Evolutionary conservation across 1,140 invertebrate species (phyloP).

Genomic region (Anastatus disparis): DNA sequence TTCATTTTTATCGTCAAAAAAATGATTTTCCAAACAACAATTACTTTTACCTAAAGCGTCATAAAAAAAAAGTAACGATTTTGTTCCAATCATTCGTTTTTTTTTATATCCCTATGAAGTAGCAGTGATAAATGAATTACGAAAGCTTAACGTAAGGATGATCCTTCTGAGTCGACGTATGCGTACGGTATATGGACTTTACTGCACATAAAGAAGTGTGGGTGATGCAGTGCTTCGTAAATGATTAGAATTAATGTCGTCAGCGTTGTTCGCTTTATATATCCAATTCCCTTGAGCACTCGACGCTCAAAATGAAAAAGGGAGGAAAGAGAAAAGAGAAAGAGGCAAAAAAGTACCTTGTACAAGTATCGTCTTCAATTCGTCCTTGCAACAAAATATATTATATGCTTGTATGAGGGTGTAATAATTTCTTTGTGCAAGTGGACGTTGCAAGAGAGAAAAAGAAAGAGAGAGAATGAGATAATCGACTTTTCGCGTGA

Average conservation of each 20-base stretch:
- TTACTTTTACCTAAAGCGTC: too few species aligned
- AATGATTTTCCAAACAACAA: too few species aligned
- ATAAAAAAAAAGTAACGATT: too few species aligned
- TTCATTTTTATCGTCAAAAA: too few species aligned
- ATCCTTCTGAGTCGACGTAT: conserved; percentile 18
- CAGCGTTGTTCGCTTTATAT: not conserved
- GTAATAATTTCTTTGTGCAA: too few species aligned
- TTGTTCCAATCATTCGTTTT: too few species aligned
- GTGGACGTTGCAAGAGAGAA: too few species aligned
- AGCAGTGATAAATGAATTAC: conserved; percentile 42
- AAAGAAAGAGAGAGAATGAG: too few species aligned
- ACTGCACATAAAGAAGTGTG: too few species aligned
- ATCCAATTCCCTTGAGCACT: conserved; percentile 30
- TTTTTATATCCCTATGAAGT: conserved; percentile 4
- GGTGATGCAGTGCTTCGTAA: conserved; percentile 45
- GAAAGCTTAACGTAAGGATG: not conserved
- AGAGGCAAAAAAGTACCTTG: not conserved
- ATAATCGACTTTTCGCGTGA: conserved; percentile 33
- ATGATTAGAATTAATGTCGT: conserved; percentile 52
- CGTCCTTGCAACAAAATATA: too few species aligned
- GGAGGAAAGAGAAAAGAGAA: too few species aligned
- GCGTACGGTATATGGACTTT: conserved; percentile 16
- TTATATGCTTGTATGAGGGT: too few species aligned
- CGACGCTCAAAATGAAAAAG: not conserved
- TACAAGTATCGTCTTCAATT: not conserved